Evolutionary conservation across 2,888 invertebrate species (phyloP).

Genomic region (Temnothorax unifasciatus): DNA sequence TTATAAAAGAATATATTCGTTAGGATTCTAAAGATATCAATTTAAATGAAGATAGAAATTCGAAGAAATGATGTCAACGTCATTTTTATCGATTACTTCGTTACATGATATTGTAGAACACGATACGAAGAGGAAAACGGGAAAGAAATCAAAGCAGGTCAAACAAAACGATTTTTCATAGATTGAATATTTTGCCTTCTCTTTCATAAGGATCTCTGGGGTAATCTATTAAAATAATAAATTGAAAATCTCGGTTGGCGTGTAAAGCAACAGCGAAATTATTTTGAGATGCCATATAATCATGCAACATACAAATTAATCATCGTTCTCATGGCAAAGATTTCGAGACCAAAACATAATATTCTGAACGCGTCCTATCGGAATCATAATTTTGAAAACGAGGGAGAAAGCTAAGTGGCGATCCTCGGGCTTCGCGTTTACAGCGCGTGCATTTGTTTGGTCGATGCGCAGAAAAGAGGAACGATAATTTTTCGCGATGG

Average conservation of each 20-base stretch:
- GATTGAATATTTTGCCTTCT: constrained; percentile 25
- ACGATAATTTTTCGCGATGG: constrained; percentile 27
- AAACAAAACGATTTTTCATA: constrained; percentile 33
- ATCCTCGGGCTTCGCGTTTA: neutral
- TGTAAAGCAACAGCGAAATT: constrained; percentile 31
- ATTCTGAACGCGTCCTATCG: constrained; percentile 20
- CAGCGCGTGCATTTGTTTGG: constrained; percentile 30
- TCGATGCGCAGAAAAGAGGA: constrained; percentile 11
- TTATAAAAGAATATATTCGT: neutral
- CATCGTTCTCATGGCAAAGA: constrained; percentile 2
- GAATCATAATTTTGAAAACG: constrained; percentile 27
- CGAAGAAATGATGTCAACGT: neutral
- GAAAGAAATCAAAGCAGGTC: constrained; percentile 43
- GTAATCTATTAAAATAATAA: constrained; percentile 38
- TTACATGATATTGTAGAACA: constrained; percentile 10
- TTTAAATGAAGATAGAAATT: neutral
- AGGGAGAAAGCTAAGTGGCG: constrained; percentile 6
- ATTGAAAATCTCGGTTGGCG: constrained; percentile 3
- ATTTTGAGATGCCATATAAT: constrained; percentile 28
- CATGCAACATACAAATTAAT: neutral
- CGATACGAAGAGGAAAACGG: constrained; percentile 7
- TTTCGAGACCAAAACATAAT: constrained; percentile 23
- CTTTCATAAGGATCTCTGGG: constrained; percentile 6
- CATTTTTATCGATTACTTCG: neutral
- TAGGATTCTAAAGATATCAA: neutral